Base-by-base conservation (phyloP, 2,797 vertebrate species). In the Semotilus atromaculatus region DNA sequence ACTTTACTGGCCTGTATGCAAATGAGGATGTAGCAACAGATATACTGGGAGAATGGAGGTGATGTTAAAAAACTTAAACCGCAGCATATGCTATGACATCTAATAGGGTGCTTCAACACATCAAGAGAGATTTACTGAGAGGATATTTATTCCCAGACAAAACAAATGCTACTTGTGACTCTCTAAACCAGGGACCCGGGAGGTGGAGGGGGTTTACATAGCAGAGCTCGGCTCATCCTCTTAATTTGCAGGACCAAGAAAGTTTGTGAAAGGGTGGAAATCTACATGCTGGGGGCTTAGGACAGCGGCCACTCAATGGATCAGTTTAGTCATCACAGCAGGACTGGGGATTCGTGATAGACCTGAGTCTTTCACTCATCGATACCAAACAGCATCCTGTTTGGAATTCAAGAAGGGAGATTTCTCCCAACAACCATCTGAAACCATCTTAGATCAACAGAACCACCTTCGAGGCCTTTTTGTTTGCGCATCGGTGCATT, bases 261-360 rank as follows among this genome's bases (percentile, higher is more conserved):
- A 87, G 66, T 81, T 86, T 78, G 89, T 93, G 93, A 90, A 94
- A 94, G 93, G 92, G 90, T 89, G 87, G 88, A 90, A 91, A 93
- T 93, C 93, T 91, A 92, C 90, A 90, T 93, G 93, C 93, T 91
- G 83, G 89, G 87, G 85, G 91, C 91, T 95, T 94, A 92, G 90
- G 89, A 94, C 89, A 89, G 80, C 89, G 89, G 88, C 89, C 67
- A 86, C 75, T 88, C 92, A 92, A 92, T 90, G 90, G 92, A 90
- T 88, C 91, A 87, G 81, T 85, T 86, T 89, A 90, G 87, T 92
- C 86, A 72, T 88, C 92, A 70, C 92, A 93, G 90, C 92, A 91
- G 90, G 91, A 89, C 38, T 16, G 86, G 85, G 88, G 90, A 87
- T 45, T 18, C 88, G 88, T 87, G 84, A 86, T 74, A 83, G 86